Base-by-base conservation (phyloP, 2,888 invertebrate genomes). In the Acleris holmiana region DNA sequence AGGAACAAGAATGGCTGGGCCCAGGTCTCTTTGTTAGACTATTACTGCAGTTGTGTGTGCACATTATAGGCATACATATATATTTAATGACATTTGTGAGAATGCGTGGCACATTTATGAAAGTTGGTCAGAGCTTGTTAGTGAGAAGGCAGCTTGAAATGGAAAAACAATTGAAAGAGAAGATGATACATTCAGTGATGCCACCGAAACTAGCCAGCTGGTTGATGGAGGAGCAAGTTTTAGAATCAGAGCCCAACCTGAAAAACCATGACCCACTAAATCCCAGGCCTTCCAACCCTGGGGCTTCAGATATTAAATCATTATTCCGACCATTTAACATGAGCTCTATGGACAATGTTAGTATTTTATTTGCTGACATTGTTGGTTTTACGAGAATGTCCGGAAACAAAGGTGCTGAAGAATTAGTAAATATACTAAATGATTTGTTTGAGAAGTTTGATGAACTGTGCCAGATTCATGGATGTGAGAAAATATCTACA, bases 351-450 rank as follows among this genome's bases (percentile, higher is more conserved):
- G 97, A 98, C 72, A 96, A 98, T 83, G 99, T 99, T 50, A 98
- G 98, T 88, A 99, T 99, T 77, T 90, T 99, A 53, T 99, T 99
- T 84, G 99, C 99, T 29, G 99, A 99, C 84, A 99, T 99, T 78
- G 99, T 99, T 21, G 99, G 99, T 44, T 99, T 99, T 85, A 99
- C 99, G 0, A 96, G 96, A 82, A 99, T 99, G 98, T 97, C 98
- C 64, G 98, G 98, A 71, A 98, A 97, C 76, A 99, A 99, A 91
- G 97, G 96, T 74, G 99, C 99, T 62, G 98, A 98, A 86, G 97
- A 98, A 86, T 93, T 99, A 75, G 99, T 99, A 13, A 97, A 96
- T 79, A 97, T 99, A 79, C 93, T 99, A 64, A 99, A 99, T 86
- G 98, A 99, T 89, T 93, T 99, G 65, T 99, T 99, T 88, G 99